Conservation (phyloP, 1,140 invertebrate genomes). For the Drosophila baimaii region DNA sequence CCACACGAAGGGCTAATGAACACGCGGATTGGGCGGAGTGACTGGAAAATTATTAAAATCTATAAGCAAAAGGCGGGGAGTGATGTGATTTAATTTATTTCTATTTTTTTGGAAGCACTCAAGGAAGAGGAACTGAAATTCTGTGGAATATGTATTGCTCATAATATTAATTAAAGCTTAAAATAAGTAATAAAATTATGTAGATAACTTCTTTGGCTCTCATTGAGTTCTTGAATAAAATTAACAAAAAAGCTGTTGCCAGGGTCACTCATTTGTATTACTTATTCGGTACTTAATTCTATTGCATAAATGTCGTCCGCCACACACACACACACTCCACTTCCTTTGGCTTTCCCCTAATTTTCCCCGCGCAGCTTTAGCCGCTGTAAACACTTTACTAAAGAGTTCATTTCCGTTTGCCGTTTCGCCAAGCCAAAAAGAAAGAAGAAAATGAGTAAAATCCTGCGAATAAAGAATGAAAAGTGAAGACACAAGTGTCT, state of each 20-base stretch:
- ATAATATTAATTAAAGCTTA: too few relatives aligned
- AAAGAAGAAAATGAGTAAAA: constrained; percentile 29
- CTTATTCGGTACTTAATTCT: constrained; percentile 6
- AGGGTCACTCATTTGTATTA: background rate
- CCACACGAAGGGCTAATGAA: constrained; percentile 15
- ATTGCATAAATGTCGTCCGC: constrained; percentile 8
- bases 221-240: background rate
- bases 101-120: background rate
- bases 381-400: constrained; percentile 62
- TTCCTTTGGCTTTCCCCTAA: background rate
- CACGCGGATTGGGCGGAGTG: background rate
- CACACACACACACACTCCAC: constrained; percentile 1
- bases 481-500: constrained; percentile 32
- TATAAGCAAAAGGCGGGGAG: background rate
- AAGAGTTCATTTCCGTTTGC: constrained; percentile 76
- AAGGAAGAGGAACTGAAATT: too few relatives aligned
- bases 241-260: background rate
- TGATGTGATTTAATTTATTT: background rate
- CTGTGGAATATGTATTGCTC: too few relatives aligned
- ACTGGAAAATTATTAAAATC: background rate
- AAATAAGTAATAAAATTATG: background rate
- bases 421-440: constrained; percentile 41
- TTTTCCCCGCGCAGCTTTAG: constrained; percentile 23
- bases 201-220: background rate
- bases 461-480: constrained; percentile 32